Evolutionary conservation across 2,113 vertebrate species (phyloP), one percentile per base, ranked within the genome.

Genomic region (Ariopsis seemanni): DNA sequence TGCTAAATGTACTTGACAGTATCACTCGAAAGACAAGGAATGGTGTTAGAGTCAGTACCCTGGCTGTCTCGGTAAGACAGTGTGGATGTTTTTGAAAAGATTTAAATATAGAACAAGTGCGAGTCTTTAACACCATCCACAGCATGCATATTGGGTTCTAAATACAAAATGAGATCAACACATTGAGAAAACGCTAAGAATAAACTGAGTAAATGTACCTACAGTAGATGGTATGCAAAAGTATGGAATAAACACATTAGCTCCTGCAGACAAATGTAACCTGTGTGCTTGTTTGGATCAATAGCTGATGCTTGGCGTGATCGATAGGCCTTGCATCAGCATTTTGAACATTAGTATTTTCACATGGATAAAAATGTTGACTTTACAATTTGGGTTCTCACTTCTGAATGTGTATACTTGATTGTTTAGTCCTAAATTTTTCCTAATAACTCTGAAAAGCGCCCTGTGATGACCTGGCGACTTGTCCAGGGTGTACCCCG

Each of bases 341-440:
- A 8, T 72, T 84, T 57, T 34, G 5, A 34, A 57, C 27, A 71
- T 69, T 83, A 52, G 12, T 83, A 67, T 65, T 67, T 65, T 6
- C 30, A 71, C 9, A 57, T 17, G 0, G 8, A 8, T 5, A 50
- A 62, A 55, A 55, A 34, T 69, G 8, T 67, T 84, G 30, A 78
- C 42, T 60, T 7, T 22, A 30, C 48, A 63, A 30, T 65, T 55
- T 80, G 52, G 48, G 50, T n/a, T 30, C 25, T 83, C n/a, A 84
- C 6, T 55, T 55, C 25, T 57, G 25, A 27, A 18, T 42, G 74
- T 57, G 27, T 79, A 34, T 82, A 62, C n/a, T 25, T 87, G 25
- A 71, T 52, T 48, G 65, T 82, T 67, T 58, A 65, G 60, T 82
- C 42, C 69, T 82, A 69, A 14, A 58, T 86, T 48, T 42, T 69